Percentiles rank a stretch among this genome's conserved stretches.
phyloP scores from a whole-genome alignment of 2,888 invertebrate species.

The Crepidodera aurea region DNA sequence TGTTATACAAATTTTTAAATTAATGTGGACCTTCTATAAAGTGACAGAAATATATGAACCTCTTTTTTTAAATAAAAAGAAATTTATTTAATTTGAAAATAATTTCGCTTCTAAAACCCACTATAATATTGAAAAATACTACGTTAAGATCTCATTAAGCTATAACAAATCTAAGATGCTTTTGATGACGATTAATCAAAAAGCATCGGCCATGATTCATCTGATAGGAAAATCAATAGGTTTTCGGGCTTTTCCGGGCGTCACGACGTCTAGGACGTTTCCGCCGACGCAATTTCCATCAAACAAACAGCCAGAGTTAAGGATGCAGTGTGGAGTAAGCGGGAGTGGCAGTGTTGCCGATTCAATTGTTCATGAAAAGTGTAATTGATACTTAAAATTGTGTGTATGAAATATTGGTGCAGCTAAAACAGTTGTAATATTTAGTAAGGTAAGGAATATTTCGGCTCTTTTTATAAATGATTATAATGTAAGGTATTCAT shows the following conservation, averaged over 20 bases:
- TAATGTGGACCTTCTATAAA: too few relatives aligned
- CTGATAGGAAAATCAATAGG: slow-evolving; percentile 52
- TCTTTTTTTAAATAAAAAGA: too few relatives aligned
- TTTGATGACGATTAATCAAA: slow-evolving; percentile 6
- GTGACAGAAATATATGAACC: too few relatives aligned
- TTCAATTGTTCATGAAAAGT: background rate
- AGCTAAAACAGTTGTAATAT: background rate
- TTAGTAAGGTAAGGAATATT: too few relatives aligned
- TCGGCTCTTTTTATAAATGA: too few relatives aligned
- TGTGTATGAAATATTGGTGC: background rate
- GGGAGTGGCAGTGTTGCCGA: background rate
- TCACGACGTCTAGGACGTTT: slow-evolving; percentile 42
- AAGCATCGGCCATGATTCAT: background rate
- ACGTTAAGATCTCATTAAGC: too few relatives aligned
- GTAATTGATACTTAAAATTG: too few relatives aligned
- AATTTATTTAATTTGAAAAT: too few relatives aligned
- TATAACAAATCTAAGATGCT: background rate
- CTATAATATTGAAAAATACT: too few relatives aligned
- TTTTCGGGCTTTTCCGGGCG: slow-evolving; percentile 46
- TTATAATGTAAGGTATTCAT: too few relatives aligned
- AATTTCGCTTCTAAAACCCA: too few relatives aligned
- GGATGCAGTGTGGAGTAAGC: slow-evolving; percentile 10
- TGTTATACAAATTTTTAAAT: too few relatives aligned
- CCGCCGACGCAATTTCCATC: slow-evolving; percentile 43
- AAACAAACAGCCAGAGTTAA: background rate